Conservation (phyloP, 2,113 vertebrate species). For the Sturnira hondurensis region DNA sequence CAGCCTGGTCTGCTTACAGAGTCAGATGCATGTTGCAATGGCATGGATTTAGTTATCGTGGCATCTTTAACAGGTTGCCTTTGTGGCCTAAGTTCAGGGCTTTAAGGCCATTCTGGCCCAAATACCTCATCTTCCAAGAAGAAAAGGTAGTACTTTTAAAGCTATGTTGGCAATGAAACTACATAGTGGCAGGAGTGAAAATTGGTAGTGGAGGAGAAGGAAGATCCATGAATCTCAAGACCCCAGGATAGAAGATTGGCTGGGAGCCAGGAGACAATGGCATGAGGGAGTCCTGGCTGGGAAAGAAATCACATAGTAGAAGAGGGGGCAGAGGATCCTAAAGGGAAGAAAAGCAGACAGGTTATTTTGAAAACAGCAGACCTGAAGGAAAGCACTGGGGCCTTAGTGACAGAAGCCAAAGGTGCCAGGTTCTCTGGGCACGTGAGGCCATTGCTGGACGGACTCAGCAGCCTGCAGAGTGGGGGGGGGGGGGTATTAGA, state of each 20-base stretch:
- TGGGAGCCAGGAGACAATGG: constrained; percentile 1
- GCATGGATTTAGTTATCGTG: background rate
- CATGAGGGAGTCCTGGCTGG: constrained; percentile 5
- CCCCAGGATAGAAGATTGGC: background rate
- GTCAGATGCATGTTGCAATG: background rate
- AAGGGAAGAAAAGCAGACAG: constrained; percentile 60
- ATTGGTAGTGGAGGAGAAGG: background rate
- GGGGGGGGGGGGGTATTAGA: too few species aligned
- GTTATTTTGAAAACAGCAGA: constrained; percentile 59
- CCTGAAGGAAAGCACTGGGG: background rate
- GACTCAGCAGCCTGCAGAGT: background rate
- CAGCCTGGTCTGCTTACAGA: background rate
- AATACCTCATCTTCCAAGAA: background rate
- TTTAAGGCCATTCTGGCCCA: background rate
- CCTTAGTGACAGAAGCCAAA: background rate
- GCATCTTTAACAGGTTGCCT: background rate
- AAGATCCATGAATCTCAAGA: background rate
- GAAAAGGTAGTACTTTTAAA: background rate
- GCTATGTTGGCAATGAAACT: background rate
- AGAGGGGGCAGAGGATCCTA: constrained; percentile 52
- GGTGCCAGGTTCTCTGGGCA: background rate
- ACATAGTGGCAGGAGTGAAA: background rate
- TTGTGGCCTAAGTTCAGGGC: background rate
- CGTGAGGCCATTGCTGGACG: background rate
- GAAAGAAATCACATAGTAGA: background rate